Conservation (phyloP, 2,797 vertebrate species). For the Adrianichthys oophorus region DNA sequence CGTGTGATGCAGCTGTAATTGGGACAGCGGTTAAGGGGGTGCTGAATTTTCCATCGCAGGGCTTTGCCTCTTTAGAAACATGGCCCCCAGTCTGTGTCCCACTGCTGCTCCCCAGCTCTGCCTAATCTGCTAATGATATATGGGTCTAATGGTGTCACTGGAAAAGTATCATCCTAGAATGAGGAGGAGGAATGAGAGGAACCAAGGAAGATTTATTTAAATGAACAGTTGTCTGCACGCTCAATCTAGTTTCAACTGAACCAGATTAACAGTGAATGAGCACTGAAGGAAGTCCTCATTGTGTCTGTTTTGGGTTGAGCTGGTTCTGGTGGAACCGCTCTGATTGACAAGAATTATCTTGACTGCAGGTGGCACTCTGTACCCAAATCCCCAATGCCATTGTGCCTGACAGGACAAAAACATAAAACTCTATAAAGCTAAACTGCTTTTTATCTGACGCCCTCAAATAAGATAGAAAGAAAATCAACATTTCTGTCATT, state of each 20-base stretch:
- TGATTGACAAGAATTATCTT: too few relatives aligned
- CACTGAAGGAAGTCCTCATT: too few relatives aligned
- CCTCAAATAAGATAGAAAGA: too few relatives aligned
- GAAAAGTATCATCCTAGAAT: conserved; percentile 69
- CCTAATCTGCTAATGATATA: conserved; percentile 84
- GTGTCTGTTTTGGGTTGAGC: too few relatives aligned
- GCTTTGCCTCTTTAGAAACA: conserved; percentile 69
- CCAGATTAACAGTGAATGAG: neutral
- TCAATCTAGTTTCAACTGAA: conserved; percentile 4
- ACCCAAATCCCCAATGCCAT: too few relatives aligned
- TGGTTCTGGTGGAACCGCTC: too few relatives aligned
- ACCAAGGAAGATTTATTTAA: conserved; percentile 13
- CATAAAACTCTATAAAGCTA: too few relatives aligned
- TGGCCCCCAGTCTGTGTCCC: conserved; percentile 57
- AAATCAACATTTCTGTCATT: too few relatives aligned
- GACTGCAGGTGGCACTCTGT: too few relatives aligned
- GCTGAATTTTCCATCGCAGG: conserved; percentile 63
- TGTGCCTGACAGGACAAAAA: too few relatives aligned
- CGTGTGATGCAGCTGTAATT: conserved; percentile 76
- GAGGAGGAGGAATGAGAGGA: conserved; percentile 9
- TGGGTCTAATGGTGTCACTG: conserved; percentile 83
- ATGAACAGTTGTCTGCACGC: conserved; percentile 9
- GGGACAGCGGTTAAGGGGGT: conserved; percentile 72
- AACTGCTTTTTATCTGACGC: too few relatives aligned
- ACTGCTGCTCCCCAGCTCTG: conserved; percentile 44